Evolutionary conservation across 2,797 vertebrate species (phyloP).

Genomic region (Carcharodon carcharias): DNA sequence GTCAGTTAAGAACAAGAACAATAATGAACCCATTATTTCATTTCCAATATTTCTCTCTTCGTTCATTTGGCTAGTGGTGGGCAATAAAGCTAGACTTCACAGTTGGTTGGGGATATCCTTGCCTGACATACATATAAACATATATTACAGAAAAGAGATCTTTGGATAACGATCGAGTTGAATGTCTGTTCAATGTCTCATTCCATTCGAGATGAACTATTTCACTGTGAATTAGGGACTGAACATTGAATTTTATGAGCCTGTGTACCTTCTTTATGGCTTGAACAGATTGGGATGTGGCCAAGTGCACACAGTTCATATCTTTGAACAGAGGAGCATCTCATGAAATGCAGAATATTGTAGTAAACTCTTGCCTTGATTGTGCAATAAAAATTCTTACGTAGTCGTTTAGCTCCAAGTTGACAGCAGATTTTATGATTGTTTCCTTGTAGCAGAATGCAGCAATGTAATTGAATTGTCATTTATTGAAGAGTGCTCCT

Average conservation of each 20-base stretch:
- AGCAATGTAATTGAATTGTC: background rate
- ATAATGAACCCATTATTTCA: background rate
- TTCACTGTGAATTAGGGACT: background rate
- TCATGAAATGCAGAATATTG: background rate
- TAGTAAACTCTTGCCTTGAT: background rate
- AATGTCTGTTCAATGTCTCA: background rate
- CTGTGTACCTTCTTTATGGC: background rate
- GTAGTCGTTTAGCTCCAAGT: background rate
- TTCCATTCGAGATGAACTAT: background rate
- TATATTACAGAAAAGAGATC: background rate
- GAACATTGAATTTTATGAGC: background rate
- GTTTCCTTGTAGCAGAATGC: background rate
- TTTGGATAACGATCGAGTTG: background rate
- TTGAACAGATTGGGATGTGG: background rate
- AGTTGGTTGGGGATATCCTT: background rate
- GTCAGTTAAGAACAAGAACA: too few species aligned
- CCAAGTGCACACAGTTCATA: background rate
- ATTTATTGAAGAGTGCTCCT: background rate
- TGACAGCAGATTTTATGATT: background rate
- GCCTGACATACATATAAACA: background rate
- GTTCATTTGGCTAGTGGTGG: background rate
- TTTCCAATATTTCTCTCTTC: background rate
- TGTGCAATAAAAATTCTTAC: too few species aligned
- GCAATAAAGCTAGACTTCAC: background rate
- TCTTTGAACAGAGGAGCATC: background rate